These are phyloP conservation scores for Belonocnema kinseyi DNA, from an alignment of 1,140 invertebrate genomes.

Conservation along the genomic window DNA sequence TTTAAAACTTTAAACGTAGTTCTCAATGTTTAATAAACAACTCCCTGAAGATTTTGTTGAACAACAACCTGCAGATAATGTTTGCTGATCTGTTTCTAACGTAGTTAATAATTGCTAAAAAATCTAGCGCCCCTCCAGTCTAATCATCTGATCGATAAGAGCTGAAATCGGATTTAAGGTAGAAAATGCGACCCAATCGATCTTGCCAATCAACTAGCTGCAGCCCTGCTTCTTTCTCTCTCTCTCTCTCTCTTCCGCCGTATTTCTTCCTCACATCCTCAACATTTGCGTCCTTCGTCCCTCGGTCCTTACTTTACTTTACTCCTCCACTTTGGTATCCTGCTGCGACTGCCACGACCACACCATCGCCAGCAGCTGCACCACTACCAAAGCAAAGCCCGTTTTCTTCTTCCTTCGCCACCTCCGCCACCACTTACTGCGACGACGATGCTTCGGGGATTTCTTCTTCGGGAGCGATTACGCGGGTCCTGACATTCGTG, in stretches of 20 bases:
- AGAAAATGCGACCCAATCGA: background rate
- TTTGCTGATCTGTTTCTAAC: no score
- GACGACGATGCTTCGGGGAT: conserved; percentile 52
- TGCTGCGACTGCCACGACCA: conserved; percentile 26
- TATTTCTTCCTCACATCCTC: conserved; percentile 16
- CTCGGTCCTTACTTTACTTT: conserved; percentile 18
- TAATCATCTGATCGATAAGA: no score
- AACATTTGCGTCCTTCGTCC: conserved; percentile 16
- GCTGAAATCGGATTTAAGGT: background rate
- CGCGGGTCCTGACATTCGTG: conserved; percentile 38
- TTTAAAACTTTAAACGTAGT: no score
- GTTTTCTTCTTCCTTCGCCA: conserved; percentile 44
- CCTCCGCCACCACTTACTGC: conserved; percentile 34
- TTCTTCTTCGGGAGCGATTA: conserved; percentile 53
- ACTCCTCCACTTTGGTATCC: conserved; percentile 27
- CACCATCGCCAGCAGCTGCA: conserved; percentile 8
- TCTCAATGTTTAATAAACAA: no score
- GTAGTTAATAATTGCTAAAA: no score
- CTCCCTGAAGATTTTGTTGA: no score
- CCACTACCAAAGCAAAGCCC: conserved; percentile 39
- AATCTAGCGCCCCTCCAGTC: no score
- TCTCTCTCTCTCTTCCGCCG: background rate
- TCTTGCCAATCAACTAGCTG: conserved; percentile 16
- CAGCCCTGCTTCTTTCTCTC: conserved; percentile 3
- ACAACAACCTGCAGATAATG: no score